Base-by-base conservation (phyloP, 1,140 invertebrate genomes). In the Galendromus occidentalis region DNA sequence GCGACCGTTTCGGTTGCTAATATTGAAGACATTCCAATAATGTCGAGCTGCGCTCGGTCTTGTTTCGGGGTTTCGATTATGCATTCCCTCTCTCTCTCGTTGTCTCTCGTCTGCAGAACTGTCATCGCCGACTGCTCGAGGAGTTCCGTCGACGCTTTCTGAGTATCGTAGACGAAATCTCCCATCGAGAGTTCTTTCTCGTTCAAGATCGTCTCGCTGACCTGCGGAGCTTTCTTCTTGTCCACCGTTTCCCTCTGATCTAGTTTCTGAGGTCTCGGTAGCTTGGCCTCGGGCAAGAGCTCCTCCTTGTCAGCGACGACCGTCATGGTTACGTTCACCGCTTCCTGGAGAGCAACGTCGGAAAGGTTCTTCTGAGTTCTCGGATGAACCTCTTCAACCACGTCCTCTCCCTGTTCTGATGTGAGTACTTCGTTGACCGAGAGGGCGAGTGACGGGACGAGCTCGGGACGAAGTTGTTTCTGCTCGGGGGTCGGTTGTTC, bases 81-180 rank as follows among this genome's bases (percentile, higher is more conserved):
- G 51, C 33, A 33, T 33, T 29, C 25, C n/a, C 25, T 59, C 33
- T 59, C 51, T 22, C 25, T 59, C 33, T 59, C 51, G 33, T 59
- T 33, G 25, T 14, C 25, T 17, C 0, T 17, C 22, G 33, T 33
- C 25, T 59, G 51, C 51, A 59, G 17, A 29, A 59, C 51, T 9
- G 51, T 18, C 33, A 59, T 4, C 22, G 51, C 51, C 6, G 17
- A 29, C 20, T 59, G 51, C 9, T 59, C 51, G 12, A 59, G 22
- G 25, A 59, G 25, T 4, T 59, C 51, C 9, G 51, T 17, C 17
- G 33, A 25, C 33, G 51, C 51, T 59, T 59, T 59, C 17, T 59
- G 20, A 17, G 51, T 59, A 25, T 59, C 51, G 33, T 59, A 59
- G 25, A 59, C 22, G 22, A 59, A 59, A 22, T 59, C 51, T 59